These are phyloP conservation scores for Spicauda simplicius DNA, from an alignment of 2,888 invertebrate genomes.

Conservation along the genomic window DNA sequence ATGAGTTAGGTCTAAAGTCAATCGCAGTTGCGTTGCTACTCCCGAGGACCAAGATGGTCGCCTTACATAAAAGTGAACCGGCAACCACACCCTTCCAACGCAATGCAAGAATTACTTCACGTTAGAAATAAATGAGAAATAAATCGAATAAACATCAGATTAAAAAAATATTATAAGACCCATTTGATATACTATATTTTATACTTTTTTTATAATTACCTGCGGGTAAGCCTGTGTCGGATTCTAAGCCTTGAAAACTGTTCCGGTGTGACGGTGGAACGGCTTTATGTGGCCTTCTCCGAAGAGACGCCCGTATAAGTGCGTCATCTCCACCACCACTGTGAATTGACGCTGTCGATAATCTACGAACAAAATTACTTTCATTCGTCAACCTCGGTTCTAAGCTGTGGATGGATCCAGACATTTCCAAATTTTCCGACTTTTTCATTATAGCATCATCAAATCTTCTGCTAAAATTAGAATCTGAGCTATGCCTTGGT, in stretches of 20 bases:
- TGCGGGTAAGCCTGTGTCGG: slow-evolving; percentile 70
- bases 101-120: too few species aligned
- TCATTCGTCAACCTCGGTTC: slow-evolving; percentile 72
- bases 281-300: slow-evolving; percentile 83
- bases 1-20: too few species aligned
- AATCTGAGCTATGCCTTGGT: slow-evolving; percentile 73
- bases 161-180: too few species aligned
- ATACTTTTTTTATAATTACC: slow-evolving; percentile 54
- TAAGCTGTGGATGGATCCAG: slow-evolving; percentile 73
- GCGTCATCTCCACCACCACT: slow-evolving; percentile 85
- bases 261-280: slow-evolving; percentile 82
- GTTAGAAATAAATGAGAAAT: too few species aligned
- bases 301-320: slow-evolving; percentile 84
- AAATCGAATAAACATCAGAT: too few species aligned
- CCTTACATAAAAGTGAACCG: too few species aligned
- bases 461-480: slow-evolving; percentile 70
- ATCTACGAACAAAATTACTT: slow-evolving; percentile 71
- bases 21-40: too few species aligned
- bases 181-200: too few species aligned
- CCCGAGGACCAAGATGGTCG: too few species aligned
- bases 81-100: too few species aligned
- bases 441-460: slow-evolving; percentile 76
- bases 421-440: slow-evolving; percentile 70
- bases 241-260: slow-evolving; percentile 85
- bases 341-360: slow-evolving; percentile 76